These are phyloP conservation scores for Vesta saturnalis DNA, from an alignment of 2,888 invertebrate genomes.

Conservation along the genomic window DNA sequence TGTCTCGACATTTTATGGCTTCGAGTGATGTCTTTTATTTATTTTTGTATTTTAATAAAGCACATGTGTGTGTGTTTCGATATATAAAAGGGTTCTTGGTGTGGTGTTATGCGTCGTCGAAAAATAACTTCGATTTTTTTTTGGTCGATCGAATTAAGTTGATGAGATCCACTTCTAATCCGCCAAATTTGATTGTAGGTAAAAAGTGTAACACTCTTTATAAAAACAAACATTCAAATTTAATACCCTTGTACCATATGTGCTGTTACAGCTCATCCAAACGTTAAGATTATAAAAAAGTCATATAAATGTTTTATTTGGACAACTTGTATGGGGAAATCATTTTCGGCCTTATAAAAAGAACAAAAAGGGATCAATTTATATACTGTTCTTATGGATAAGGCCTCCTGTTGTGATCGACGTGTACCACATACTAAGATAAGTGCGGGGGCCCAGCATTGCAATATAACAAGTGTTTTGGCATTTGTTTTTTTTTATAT, in stretches of 20 bases:
- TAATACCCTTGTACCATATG: conserved; percentile 32
- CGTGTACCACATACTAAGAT: conserved; percentile 39
- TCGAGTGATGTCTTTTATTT: conserved; percentile 38
- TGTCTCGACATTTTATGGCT: conserved; percentile 39
- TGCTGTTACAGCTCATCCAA: not conserved
- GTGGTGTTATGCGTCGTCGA: not conserved
- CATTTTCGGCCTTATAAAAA: conserved; percentile 34
- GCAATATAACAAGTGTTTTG: conserved; percentile 41
- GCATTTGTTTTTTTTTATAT: conserved; percentile 24
- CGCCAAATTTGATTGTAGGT: too few species aligned
- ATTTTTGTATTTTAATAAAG: conserved; percentile 40
- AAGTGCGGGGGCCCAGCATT: conserved; percentile 34
- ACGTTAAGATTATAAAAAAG: too few species aligned
- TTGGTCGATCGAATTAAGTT: too few species aligned
- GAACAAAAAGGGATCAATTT: conserved; percentile 33
- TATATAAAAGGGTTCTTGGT: conserved; percentile 25
- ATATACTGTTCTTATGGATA: conserved; percentile 35
- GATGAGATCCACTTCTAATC: too few species aligned
- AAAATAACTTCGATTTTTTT: conserved; percentile 16
- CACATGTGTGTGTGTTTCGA: conserved; percentile 36
- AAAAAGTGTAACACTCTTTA: conserved; percentile 5
- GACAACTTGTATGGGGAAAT: conserved; percentile 25
- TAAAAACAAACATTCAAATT: conserved; percentile 32
- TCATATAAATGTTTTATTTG: not conserved
- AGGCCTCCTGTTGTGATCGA: conserved; percentile 38